Conservation (phyloP, 2,113 vertebrate species). For the Podarcis muralis region DNA sequence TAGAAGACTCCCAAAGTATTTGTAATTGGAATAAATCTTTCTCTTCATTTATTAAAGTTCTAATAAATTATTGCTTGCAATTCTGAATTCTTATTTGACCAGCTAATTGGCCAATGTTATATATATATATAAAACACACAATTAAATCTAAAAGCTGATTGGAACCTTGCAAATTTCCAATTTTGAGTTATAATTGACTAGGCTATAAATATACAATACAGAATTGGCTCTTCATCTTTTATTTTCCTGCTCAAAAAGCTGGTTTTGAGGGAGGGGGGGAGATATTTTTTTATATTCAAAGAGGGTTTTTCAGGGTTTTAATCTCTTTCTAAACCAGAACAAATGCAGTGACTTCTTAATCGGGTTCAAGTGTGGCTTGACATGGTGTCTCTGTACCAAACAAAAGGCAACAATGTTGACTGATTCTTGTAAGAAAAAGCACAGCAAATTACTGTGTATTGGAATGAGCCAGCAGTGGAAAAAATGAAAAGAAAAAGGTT, state of each 20-base stretch:
- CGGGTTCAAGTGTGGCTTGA: not conserved
- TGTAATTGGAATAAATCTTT: not conserved
- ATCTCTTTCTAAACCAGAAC: not conserved
- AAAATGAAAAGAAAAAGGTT: not conserved
- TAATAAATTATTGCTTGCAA: not conserved
- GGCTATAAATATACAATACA: not conserved
- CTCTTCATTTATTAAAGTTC: not conserved
- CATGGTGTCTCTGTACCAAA: not conserved
- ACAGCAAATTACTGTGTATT: conserved; percentile 18
- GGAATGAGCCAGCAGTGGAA: not conserved
- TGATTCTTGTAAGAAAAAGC: not conserved
- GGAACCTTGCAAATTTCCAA: not conserved
- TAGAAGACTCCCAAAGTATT: not conserved
- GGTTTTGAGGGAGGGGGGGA: not conserved
- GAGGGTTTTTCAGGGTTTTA: not conserved
- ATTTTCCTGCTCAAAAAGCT: not conserved
- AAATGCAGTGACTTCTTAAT: conserved; percentile 25
- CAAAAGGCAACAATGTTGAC: conserved; percentile 23
- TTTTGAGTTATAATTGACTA: not conserved
- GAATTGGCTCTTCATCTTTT: not conserved
- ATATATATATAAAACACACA: too few relatives aligned
- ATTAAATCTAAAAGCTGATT: not conserved
- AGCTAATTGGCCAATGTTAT: not conserved
- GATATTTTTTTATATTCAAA: not conserved
- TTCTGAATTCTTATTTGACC: not conserved